These are phyloP conservation scores for Glareola pratincola DNA, from an alignment of 2,113 vertebrate species.

Conservation along the genomic window DNA sequence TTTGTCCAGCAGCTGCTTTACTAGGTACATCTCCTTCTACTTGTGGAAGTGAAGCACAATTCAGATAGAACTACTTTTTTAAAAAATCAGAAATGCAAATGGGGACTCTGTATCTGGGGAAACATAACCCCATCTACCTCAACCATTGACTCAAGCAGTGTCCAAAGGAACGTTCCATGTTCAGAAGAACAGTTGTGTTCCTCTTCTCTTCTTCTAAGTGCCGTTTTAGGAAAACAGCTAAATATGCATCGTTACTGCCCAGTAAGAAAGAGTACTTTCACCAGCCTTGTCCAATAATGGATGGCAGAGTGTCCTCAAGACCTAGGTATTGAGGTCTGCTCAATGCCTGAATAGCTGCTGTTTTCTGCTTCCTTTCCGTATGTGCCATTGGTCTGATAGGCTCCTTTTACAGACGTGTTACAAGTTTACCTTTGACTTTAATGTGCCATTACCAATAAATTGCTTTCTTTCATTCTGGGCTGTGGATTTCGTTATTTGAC, in stretches of 20 bases:
- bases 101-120: slow-evolving; percentile 54
- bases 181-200: neutral
- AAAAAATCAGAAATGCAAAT: neutral
- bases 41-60: neutral
- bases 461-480: neutral
- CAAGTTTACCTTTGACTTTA: neutral
- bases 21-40: neutral
- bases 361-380: neutral
- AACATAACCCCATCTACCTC: slow-evolving; percentile 56
- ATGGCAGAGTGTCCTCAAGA: neutral
- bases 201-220: neutral
- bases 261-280: neutral
- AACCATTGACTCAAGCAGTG: neutral
- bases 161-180: neutral
- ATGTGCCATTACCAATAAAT: slow-evolving; percentile 59
- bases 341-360: neutral
- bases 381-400: neutral
- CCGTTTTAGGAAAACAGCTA: neutral
- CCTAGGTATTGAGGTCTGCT: neutral
- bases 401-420: neutral
- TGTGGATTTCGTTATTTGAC: neutral
- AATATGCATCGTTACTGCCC: neutral
- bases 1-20: neutral
- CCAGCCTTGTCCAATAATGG: fast-evolving
- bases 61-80: neutral